Conservation (phyloP, 1,140 invertebrate genomes). For the Drosophila azteca region DNA sequence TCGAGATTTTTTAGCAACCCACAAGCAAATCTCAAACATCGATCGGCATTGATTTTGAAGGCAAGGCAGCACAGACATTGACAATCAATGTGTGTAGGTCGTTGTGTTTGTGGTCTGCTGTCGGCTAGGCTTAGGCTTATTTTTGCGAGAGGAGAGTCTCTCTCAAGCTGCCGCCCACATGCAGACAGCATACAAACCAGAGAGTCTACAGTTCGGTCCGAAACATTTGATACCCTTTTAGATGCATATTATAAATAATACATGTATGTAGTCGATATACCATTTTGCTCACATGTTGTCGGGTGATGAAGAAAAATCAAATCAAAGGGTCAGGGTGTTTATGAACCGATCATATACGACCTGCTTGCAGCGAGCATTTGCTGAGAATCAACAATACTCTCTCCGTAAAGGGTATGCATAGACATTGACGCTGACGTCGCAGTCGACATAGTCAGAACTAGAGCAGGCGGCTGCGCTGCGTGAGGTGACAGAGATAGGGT, state of each 20-base stretch:
- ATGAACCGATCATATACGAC: no score
- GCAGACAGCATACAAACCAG: constrained; percentile 2
- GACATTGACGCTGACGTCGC: constrained; percentile 5
- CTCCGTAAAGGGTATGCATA: no score
- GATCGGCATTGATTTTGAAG: constrained; percentile 69
- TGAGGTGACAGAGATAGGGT: neutral
- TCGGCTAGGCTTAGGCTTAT: constrained; percentile 14
- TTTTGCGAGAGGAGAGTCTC: constrained; percentile 18
- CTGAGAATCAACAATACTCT: no score
- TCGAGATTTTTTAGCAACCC: constrained; percentile 54
- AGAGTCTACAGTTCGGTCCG: no score
- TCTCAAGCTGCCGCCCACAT: constrained; percentile 6
- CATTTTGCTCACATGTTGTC: no score
- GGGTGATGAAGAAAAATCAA: no score
- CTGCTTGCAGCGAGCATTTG: no score
- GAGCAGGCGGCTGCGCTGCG: constrained; percentile 33
- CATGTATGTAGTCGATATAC: no score
- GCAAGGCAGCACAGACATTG: constrained; percentile 58
- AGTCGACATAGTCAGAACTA: constrained; percentile 21
- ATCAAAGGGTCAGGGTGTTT: no score
- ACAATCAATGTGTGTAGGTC: constrained; percentile 20
- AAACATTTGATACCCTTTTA: no score
- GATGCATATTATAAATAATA: no score
- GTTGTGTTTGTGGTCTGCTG: constrained; percentile 21
- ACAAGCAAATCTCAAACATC: constrained; percentile 54